Base-by-base conservation (phyloP, 2,888 invertebrate species). In the Leptinotarsa peninsularis region DNA sequence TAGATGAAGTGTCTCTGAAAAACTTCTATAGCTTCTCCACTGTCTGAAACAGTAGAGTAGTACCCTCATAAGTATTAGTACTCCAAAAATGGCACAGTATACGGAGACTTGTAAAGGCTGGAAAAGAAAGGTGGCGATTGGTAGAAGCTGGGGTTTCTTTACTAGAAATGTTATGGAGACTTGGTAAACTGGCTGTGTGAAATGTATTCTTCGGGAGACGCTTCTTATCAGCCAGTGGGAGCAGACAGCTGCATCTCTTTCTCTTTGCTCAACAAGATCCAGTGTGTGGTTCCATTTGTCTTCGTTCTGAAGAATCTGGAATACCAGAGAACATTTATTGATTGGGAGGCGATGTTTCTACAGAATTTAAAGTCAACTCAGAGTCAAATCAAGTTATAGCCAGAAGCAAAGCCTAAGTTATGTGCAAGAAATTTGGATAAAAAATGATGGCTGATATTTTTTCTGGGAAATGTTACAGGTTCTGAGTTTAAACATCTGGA, bases 271-370 rank as follows among this genome's bases (percentile, higher is more conserved):
- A 18, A 70, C 43, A 18, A 70, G 17, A 17, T 21, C 49, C 14
- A 58, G 15, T 15, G 58, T 18, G 49, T 70, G n/a, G 49, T 58
- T 58, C 70, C 70, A 70, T 54, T 58, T 56, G 49, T 70, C 49
- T 5, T 17, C 21, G 10, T 58, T 14, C 23, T 23, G 18, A 33
- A 33, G 10, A 4, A n/a, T 4, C 63, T 63, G 13, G 1, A 63
- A 63, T 18, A n/a, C 1, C 13, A 58, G 4, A 18, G 21, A 13
- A 18, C 13, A 18, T 14, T 21, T 10, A 18, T 18, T 52, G 1
- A 52, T 52, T 4, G 52, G 0, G n/a, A 17, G 4, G 52, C 17
- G 5, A 52, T 4, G 5, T 52, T 52, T 17, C n/a, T 43, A 43
- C 10, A 10, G 43, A 43, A 10, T 43, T 43, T 10, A 3, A 43